Evolutionary conservation across 2,113 vertebrate genomes (phyloP), one percentile per base, ranked within the genome.

Genomic region (Epinephelus moara): DNA sequence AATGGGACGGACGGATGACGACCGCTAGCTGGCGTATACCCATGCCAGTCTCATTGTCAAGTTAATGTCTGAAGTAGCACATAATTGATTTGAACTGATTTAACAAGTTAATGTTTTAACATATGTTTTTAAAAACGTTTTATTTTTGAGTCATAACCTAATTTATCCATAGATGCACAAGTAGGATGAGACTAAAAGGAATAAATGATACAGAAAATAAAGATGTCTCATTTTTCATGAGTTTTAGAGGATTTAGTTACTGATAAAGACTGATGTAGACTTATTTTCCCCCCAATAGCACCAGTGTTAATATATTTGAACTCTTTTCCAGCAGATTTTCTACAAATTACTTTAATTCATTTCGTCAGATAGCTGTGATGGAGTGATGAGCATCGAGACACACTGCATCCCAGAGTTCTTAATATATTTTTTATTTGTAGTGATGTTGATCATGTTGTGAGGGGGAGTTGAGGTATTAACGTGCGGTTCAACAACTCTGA

Each of bases 161-260:
- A 92, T 92, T 94, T 92, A 93, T 93, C 87, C 77, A 67, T 92
- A 91, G 90, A 78, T 92, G 85, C 87, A 93, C 81, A 93, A 85
- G 30, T 94, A 92, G 91, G 85, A 89, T 82, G 63, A 85, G 82
- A 92, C 82, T 89, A 82, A 93, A 91, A 86, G 53, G 83, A 91
- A 85, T 82, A 73, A 81, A 84, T 85, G 25, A 87, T 74, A 64
- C 63, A 79, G 80, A 87, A 86, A 88, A 84, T 88, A 50, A 82
- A 84, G 55, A 80, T 60, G 75, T 91, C 75, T 85, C 17, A 73
- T 81, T 77, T 87, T 91, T 82, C 21, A 70, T 71, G 50, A 78
- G 69, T 81, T 84, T 82, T 89, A 87, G 82, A 63, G 85, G 68
- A 85, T 86, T 88, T 87, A 87, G 84, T 88, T 88, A 30, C 70